Evolutionary conservation across 1,140 invertebrate genomes (phyloP).

Genomic region (Drosophila sproati): DNA sequence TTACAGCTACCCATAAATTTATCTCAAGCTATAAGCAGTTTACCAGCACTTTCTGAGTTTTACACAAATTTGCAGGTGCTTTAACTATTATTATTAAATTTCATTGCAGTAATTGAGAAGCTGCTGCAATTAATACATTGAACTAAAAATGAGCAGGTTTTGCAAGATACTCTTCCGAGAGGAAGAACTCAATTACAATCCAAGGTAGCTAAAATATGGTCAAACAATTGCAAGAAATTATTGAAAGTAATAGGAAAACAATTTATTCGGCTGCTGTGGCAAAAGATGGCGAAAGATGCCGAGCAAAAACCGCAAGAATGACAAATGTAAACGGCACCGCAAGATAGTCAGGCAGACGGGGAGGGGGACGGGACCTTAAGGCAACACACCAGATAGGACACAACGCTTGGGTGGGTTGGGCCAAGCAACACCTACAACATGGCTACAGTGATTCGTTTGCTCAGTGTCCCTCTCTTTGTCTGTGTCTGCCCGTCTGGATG

Average conservation of each 20-base stretch:
- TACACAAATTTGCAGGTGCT: neutral
- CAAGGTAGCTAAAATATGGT: conserved; percentile 11
- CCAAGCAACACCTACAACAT: conserved; percentile 71
- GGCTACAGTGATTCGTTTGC: conserved; percentile 49
- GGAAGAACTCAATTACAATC: conserved; percentile 32
- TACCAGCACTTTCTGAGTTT: neutral
- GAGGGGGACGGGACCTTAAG: conserved; percentile 4
- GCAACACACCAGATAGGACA: conserved; percentile 18
- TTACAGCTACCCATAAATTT: neutral
- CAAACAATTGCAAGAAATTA: conserved; percentile 60
- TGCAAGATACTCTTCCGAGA: conserved; percentile 2
- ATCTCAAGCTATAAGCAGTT: too few relatives aligned
- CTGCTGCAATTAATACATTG: conserved; percentile 8
- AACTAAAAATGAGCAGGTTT: conserved; percentile 6
- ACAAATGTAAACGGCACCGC: conserved; percentile 76
- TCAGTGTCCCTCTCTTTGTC: neutral
- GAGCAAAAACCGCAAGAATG: conserved; percentile 70
- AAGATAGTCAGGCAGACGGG: conserved; percentile 24
- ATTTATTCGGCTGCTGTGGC: conserved; percentile 45
- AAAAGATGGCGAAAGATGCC: conserved; percentile 32
- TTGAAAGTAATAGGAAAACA: conserved; percentile 67
- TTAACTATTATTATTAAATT: neutral
- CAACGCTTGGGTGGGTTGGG: conserved; percentile 60
- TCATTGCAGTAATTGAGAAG: neutral
- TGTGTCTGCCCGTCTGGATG: conserved; percentile 9